Conservation (phyloP, 2,888 invertebrate genomes). For the Eurytoma californica region DNA sequence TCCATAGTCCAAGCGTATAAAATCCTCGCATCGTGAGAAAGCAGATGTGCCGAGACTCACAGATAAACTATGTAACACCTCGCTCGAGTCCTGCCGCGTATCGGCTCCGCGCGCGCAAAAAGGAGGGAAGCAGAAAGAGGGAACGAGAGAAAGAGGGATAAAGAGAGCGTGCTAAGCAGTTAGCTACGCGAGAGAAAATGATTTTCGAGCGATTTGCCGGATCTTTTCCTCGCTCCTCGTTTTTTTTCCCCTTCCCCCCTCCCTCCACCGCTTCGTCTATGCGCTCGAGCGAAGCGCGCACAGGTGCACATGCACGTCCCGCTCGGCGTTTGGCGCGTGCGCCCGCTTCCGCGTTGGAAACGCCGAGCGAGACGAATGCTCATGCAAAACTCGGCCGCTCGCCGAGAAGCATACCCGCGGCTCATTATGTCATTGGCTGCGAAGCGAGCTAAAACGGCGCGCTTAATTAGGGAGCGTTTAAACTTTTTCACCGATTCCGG, state of each 20-base stretch:
- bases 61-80: conserved; percentile 48
- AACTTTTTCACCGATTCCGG: conserved; percentile 24
- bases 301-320: conserved; percentile 27
- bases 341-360: conserved; percentile 22
- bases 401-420: conserved; percentile 16
- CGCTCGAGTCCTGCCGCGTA: conserved; percentile 6
- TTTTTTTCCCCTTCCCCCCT: conserved; percentile 4
- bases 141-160: conserved; percentile 26
- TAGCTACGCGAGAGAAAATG: conserved; percentile 41
- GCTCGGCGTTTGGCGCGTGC: conserved; percentile 25
- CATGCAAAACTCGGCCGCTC: conserved; percentile 5
- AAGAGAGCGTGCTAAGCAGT: conserved; percentile 2
- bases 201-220: conserved; percentile 53
- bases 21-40: conserved; percentile 50
- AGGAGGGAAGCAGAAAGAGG: conserved; percentile 7
- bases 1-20: conserved; percentile 8
- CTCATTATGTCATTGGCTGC: conserved; percentile 22
- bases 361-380: background rate
- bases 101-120: background rate
- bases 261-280: background rate
- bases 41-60: conserved; percentile 48
- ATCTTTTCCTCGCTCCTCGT: conserved; percentile 33
- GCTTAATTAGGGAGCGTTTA: conserved; percentile 29
- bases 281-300: background rate
- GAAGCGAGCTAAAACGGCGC: conserved; percentile 23